Base-by-base conservation (phyloP, 1,140 invertebrate species). In the Eriocheir sinensis region DNA sequence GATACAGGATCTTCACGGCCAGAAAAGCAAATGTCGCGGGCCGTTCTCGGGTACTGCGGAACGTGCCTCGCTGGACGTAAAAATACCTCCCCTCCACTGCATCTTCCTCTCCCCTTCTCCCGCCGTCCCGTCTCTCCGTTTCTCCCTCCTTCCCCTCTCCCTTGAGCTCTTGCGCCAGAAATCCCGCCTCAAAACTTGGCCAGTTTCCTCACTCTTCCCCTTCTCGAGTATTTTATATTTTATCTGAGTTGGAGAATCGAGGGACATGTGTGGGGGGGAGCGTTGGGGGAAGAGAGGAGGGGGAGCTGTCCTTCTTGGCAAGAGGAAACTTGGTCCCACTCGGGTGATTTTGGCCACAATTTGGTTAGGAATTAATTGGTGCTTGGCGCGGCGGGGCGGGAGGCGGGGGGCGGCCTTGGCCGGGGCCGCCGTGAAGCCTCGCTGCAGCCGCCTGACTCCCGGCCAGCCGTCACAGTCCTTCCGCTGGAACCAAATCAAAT, bases 401-500 rank as follows among this genome's bases (percentile, higher is more conserved):
- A 72, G 21, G 60, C 12, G 60, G 4, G 60, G 60, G 60, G n/a
- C 27, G 21, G 60, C 17, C 21, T 21, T 1, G 60, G 60, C 38
- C 83, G 36, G 30, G 36, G 83, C 86, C 36, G 41, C 86, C n/a
- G 36, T 44, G 32, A 9, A n/a, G 86, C 6, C 86, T 48, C 86
- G 38, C 21, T 41, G 27, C 91, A 79, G 40, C 80, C 53, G 48
- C 91, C 91, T 53, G 48, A 85, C 53, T 92, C 80, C 80, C 17
- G 79, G 40, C n/a, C n/a, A 40, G 81, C 40, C 32, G 41, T 85
- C 81, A 44, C 4, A 34, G 81, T 53, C 36, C 36, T 92, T 44
- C 80, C 34, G 80, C 36, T 53, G 9, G 80, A 85, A 83, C 80
- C 91, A 92, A 85, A 92, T 34, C 40, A 92, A 92, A 81, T 92